These are phyloP conservation scores for Pristionchus fissidentatus DNA, from an alignment of 2,888 invertebrate species.

Conservation along the genomic window DNA sequence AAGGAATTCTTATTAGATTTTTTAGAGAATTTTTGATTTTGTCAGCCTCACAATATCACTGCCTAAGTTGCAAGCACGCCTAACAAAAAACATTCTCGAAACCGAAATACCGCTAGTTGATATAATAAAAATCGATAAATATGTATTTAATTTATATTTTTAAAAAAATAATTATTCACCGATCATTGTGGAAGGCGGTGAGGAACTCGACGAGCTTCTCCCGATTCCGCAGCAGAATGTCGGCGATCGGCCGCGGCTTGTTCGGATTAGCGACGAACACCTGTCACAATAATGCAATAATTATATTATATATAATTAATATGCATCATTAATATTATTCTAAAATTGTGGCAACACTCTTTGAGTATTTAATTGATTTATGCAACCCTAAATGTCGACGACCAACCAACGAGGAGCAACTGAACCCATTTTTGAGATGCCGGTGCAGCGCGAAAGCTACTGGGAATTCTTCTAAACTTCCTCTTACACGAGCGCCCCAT, in stretches of 20 bases:
- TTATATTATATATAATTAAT: not conserved
- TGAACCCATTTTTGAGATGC: too few species aligned
- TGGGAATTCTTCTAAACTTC: constrained; percentile 11
- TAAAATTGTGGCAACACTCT: not conserved
- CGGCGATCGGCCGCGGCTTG: constrained; percentile 98
- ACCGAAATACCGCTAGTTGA: too few species aligned
- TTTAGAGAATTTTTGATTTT: too few species aligned
- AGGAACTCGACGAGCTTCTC: constrained; percentile 87
- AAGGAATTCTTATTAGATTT: too few species aligned
- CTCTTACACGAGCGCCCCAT: not conserved
- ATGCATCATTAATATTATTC: not conserved
- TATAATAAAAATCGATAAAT: too few species aligned
- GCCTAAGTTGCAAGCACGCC: too few species aligned
- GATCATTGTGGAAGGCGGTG: constrained; percentile 97
- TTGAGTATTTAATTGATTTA: not conserved
- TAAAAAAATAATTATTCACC: not conserved
- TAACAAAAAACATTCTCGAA: too few species aligned
- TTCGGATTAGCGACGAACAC: constrained; percentile 99
- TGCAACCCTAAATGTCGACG: not conserved
- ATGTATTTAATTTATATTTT: too few species aligned
- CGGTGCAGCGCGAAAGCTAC: too few species aligned
- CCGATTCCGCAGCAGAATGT: constrained; percentile 94
- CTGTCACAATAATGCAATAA: constrained; percentile 74
- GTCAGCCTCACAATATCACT: too few species aligned
- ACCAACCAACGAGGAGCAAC: too few species aligned